Base-by-base conservation (phyloP, 2,888 invertebrate species). In the Melanostoma scalare region DNA sequence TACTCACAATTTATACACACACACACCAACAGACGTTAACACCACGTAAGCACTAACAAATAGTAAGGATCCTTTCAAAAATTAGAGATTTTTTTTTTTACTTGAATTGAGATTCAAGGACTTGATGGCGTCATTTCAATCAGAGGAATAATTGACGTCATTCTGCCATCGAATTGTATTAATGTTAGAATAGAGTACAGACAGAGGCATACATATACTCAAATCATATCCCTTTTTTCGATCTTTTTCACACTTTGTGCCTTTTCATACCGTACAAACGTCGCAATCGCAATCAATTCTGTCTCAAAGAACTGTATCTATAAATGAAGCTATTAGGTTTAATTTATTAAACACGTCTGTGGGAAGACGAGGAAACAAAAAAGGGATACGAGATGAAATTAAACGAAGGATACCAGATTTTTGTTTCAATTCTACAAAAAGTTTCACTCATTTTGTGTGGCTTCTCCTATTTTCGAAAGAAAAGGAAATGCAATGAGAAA, bases 81-180 rank as follows among this genome's bases (percentile, higher is more conserved):
- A 38, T 30, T 50, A 9, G 4, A 8, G 6, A 6, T 35, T 35
- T 8, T 46, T 10, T 8, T n/a, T 30, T 42, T n/a, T 35, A 50
- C n/a, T 71, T 20, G 38, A 75, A 80, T 71, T 71, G 71, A 75
- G 52, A 71, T 71, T 71, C 6, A 30, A 35, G 38, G 76, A 67
- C 46, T 75, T 75, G 80, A 75, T 80, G 75, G 71, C 80, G 80
- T 80, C 80, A 80, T 65, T 75, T 63, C 46, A 56, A 10, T 33
- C 42, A 68, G 50, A 58, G 53, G 58, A 36, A 80, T 71, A 67
- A 80, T 75, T 75, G 76, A 75, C 80, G 80, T 80, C 80, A 80
- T 80, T 80, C 71, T 48, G 30, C 40, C 44, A 56, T 63, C 30
- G n/a, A 20, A 38, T 31, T n/a, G 38, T 48, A 36, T 8, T 50